Percentiles rank a stretch among this genome's conserved stretches.
Evolutionary conservation across 2,888 invertebrate genomes (phyloP).

Genomic region (Muschampia staudingeri): DNA sequence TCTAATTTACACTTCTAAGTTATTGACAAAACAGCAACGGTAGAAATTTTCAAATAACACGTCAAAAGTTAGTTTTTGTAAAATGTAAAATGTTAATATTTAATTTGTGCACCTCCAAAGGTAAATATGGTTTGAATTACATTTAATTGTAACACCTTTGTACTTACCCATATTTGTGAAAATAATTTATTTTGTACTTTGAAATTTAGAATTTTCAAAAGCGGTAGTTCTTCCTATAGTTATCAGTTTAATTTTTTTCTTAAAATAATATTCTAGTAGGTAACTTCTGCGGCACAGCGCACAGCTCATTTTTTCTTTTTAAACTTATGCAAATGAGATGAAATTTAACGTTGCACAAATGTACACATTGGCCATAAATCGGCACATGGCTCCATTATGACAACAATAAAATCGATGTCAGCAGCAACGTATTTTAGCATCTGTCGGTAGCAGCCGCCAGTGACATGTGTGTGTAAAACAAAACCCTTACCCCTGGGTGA

Average conservation of each 20-base stretch:
- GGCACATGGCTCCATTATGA: slow-evolving; percentile 68
- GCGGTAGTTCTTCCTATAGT: too few species aligned
- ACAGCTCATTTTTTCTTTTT: not conserved
- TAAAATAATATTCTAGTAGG: too few species aligned
- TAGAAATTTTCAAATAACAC: not conserved
- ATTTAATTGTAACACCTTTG: too few species aligned
- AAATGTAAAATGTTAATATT: too few species aligned
- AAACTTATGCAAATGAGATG: slow-evolving; percentile 26
- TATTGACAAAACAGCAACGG: not conserved
- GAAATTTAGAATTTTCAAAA: too few species aligned
- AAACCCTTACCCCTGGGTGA: slow-evolving; percentile 80
- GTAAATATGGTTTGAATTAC: too few species aligned
- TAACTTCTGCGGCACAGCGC: not conserved
- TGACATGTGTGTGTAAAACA: slow-evolving; percentile 87
- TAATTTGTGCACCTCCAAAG: too few species aligned
- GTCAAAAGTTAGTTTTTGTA: not conserved
- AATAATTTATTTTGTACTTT: too few species aligned
- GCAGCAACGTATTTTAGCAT: slow-evolving; percentile 90
- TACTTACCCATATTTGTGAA: too few species aligned
- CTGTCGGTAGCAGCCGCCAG: slow-evolving; percentile 89
- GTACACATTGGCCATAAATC: slow-evolving; percentile 58
- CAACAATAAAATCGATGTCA: slow-evolving; percentile 84
- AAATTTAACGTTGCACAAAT: slow-evolving; percentile 35
- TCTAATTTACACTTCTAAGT: not conserved
- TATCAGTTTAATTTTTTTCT: too few species aligned